Evolutionary conservation across 2,888 invertebrate species (phyloP).

Genomic region (Norana najaformis): DNA sequence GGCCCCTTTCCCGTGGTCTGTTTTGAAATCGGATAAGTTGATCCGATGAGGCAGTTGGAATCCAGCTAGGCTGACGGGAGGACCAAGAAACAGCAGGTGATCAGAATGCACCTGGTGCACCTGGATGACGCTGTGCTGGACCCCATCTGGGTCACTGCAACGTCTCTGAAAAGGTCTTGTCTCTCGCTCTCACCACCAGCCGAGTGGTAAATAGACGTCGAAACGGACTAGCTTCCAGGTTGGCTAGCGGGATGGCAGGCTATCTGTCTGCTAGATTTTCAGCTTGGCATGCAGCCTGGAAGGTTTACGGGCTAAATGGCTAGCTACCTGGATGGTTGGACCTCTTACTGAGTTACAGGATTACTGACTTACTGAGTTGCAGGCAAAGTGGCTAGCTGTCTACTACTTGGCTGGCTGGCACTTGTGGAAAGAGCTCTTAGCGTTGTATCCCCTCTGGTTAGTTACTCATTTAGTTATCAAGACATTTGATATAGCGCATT

Average conservation of each 20-base stretch:
- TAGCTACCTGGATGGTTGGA: background rate
- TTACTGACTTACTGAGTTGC: background rate
- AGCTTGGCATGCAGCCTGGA: background rate
- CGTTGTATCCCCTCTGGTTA: background rate
- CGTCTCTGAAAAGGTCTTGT: background rate
- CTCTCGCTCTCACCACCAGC: background rate
- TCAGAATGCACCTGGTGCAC: background rate
- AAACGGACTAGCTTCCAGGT: background rate
- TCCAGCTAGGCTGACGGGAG: background rate
- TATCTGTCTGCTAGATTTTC: background rate
- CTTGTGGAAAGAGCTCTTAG: background rate
- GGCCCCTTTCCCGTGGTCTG: background rate
- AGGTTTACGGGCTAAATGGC: background rate
- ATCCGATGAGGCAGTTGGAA: background rate
- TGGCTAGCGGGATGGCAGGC: background rate
- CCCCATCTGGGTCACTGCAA: background rate
- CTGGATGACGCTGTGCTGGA: background rate
- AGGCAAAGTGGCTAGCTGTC: no score
- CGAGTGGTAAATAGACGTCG: background rate
- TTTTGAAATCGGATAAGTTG: conserved; percentile 5
- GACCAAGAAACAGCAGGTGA: background rate
- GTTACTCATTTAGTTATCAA: no score
- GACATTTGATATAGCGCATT: no score
- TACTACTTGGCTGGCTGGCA: background rate
- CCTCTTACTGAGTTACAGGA: background rate